A percentile compares a stretch with the other conserved stretches of the same genome.
phyloP scores from a whole-genome alignment of 2,888 invertebrate species.

The Steinernema scapterisci region DNA sequence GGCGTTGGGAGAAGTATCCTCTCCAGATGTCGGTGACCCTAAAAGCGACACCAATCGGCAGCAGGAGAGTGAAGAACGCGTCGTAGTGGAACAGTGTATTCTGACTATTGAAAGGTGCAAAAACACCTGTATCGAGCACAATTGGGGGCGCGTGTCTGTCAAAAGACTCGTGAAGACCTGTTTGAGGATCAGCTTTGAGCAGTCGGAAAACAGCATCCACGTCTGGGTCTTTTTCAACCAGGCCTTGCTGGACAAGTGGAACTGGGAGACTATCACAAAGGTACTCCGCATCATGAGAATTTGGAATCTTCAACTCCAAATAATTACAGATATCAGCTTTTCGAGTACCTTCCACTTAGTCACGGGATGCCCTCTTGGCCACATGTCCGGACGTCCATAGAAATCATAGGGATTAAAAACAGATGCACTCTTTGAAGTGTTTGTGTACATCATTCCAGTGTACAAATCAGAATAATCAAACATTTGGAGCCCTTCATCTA shows the following conservation, averaged over 20 bases:
- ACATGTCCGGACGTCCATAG: constrained; percentile 62
- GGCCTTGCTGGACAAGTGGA: constrained; percentile 59
- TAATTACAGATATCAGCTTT: background rate
- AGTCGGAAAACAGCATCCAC: constrained; percentile 63
- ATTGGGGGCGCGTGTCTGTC: constrained; percentile 53
- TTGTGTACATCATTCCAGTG: background rate
- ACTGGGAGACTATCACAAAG: constrained; percentile 33
- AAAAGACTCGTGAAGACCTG: constrained; percentile 49
- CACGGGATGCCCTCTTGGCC: constrained; percentile 64
- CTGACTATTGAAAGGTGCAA: constrained; percentile 60
- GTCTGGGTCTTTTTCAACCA: constrained; percentile 64
- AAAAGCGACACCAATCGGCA: constrained; percentile 54
- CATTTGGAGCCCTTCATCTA: background rate
- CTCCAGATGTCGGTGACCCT: constrained; percentile 61
- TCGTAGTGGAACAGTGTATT: constrained; percentile 58
- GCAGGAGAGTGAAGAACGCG: constrained; percentile 60
- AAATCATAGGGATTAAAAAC: constrained; percentile 40
- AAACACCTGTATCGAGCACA: constrained; percentile 52
- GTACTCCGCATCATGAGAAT: background rate
- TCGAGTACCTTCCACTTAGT: constrained; percentile 38
- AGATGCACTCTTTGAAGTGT: background rate
- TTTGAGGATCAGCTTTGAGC: constrained; percentile 45
- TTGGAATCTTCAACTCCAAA: constrained; percentile 33
- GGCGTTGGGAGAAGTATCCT: constrained; percentile 59
- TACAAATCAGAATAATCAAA: background rate